Conservation (phyloP, 1,140 invertebrate species). For the Pseudomyrmex flavicornis region DNA sequence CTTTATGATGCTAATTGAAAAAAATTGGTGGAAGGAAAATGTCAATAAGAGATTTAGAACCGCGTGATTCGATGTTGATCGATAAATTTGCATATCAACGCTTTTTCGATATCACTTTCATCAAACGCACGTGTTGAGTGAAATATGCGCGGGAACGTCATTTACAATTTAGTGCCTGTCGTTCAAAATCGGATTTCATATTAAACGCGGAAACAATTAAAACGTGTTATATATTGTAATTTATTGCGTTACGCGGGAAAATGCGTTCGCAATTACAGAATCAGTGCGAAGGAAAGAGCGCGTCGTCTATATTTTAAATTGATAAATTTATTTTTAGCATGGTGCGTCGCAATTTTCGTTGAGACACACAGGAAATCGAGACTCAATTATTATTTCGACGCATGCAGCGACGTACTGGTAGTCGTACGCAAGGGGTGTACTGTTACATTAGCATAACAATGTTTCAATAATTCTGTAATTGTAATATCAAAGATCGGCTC, state of each 20-base stretch:
- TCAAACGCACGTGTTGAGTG: not conserved
- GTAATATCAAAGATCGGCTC: not conserved
- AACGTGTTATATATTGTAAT: not conserved
- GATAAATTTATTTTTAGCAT: not conserved
- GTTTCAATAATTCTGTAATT: slow-evolving; percentile 36
- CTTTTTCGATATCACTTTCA: slow-evolving; percentile 12
- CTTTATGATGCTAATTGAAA: not conserved
- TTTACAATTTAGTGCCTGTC: slow-evolving; percentile 18
- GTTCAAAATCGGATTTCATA: not conserved
- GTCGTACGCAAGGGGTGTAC: not conserved
- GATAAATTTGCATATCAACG: not conserved
- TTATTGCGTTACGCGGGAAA: not conserved
- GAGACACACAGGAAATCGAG: not conserved
- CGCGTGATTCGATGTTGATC: not conserved
- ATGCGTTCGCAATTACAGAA: not conserved
- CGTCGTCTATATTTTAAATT: not conserved
- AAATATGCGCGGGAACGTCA: not conserved
- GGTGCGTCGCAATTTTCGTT: slow-evolving; percentile 11
- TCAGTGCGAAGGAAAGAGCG: not conserved
- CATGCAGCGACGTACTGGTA: not conserved
- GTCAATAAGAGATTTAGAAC: not conserved
- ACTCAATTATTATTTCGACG: slow-evolving; percentile 40
- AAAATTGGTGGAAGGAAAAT: not conserved
- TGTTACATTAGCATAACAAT: slow-evolving; percentile 27
- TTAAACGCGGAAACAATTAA: slow-evolving; percentile 30